Evolutionary conservation across 1,140 invertebrate species (phyloP).

Genomic region (Acyrthosiphon pisum): DNA sequence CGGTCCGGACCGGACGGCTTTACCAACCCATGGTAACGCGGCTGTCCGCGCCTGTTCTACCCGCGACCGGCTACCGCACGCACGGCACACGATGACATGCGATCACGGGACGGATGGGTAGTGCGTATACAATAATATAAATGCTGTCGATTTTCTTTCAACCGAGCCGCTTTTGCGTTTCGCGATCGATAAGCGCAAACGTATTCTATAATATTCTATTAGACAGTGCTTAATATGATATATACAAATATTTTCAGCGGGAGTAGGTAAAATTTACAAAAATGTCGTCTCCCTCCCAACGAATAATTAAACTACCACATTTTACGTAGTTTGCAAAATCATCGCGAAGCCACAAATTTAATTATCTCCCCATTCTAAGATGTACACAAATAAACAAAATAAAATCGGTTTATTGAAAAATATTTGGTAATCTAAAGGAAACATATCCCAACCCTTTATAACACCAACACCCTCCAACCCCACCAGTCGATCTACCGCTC

Average conservation of each 20-base stretch:
- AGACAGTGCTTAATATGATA: too few species aligned
- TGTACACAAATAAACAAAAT: not conserved
- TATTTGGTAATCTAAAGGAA: not conserved
- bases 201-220: too few species aligned
- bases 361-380: not conserved
- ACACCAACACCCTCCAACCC: too few species aligned
- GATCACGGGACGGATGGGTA: not conserved
- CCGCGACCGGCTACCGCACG: not conserved
- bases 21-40: not conserved
- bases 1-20: constrained; percentile 19
- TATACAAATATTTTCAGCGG: too few species aligned
- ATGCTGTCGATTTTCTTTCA: too few species aligned
- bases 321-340: not conserved
- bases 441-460: not conserved
- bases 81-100: not conserved
- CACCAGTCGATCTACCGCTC: not conserved
- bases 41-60: too few species aligned
- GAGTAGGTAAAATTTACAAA: too few species aligned
- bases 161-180: too few species aligned
- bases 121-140: not conserved
- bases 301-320: too few species aligned
- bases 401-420: not conserved
- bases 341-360: not conserved
- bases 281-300: too few species aligned
- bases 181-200: too few species aligned